phyloP scores from a whole-genome alignment of 2,888 invertebrate genomes.

The Sepiola atlantica region DNA sequence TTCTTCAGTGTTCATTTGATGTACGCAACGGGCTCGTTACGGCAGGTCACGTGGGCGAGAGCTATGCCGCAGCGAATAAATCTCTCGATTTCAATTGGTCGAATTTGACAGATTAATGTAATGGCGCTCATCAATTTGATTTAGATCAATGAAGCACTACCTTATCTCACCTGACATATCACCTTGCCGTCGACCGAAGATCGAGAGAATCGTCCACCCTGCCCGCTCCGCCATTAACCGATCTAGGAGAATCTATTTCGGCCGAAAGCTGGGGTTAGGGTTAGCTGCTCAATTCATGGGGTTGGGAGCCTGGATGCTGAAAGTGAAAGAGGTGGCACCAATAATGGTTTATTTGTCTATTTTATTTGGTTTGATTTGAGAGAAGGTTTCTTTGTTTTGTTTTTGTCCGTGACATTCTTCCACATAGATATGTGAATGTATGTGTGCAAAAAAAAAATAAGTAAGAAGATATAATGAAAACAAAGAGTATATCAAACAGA shows the following conservation, averaged over 20 bases:
- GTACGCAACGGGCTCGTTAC: constrained; percentile 32
- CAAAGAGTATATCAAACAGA: not conserved
- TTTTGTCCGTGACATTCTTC: not conserved
- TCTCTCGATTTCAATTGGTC: constrained; percentile 10
- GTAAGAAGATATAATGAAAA: not conserved
- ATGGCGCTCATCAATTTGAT: constrained; percentile 32
- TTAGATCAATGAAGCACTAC: constrained; percentile 9
- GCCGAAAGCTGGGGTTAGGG: constrained; percentile 3
- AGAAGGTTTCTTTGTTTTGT: not conserved
- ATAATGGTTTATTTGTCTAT: constrained; percentile 20
- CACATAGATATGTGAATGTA: not conserved
- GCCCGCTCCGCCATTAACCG: not conserved
- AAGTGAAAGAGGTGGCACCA: not conserved
- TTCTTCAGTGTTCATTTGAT: not conserved
- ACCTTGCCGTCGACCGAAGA: not conserved
- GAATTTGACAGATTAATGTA: constrained; percentile 32
- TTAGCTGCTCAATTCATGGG: not conserved
- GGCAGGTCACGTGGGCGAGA: not conserved
- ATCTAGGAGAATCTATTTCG: constrained; percentile 22
- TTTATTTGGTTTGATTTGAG: not conserved
- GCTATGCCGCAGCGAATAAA: constrained; percentile 21
- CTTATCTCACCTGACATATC: constrained; percentile 32
- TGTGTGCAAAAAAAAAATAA: not conserved
- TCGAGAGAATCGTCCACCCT: not conserved
- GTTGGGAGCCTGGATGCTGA: not conserved